phyloP scores from a whole-genome alignment of 1,140 invertebrate species.

The Portunus trituberculatus region DNA sequence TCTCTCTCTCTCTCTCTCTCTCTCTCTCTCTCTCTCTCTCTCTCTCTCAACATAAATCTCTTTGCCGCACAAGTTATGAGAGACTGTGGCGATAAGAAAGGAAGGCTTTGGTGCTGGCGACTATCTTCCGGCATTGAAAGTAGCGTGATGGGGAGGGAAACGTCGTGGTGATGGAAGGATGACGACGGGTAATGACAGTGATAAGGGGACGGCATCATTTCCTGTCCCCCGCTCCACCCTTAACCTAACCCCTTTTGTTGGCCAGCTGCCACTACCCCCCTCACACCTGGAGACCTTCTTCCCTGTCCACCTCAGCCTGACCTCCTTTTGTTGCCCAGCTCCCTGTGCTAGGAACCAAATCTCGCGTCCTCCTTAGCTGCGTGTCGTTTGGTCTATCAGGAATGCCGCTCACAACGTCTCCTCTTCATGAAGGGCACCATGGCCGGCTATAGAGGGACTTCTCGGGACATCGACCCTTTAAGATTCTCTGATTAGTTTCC shows the following conservation, averaged over 20 bases:
- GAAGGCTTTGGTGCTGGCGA: too few species aligned
- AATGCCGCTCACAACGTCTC: background rate
- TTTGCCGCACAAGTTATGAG: too few species aligned
- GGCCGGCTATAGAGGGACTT: background rate
- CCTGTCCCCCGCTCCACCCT: background rate
- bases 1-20: constrained; percentile 15
- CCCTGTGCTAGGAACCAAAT: background rate
- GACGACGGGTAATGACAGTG: background rate
- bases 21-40: constrained; percentile 11
- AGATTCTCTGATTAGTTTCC: background rate
- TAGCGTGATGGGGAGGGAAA: background rate
- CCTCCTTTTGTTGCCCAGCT: background rate
- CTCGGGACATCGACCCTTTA: background rate
- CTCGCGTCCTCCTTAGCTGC: background rate
- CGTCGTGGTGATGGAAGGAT: background rate
- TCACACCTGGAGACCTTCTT: too few species aligned
- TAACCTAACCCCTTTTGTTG: too few species aligned
- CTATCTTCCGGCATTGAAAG: background rate
- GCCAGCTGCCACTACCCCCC: too few species aligned
- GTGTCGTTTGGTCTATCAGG: background rate
- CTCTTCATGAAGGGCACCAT: background rate
- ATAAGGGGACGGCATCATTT: constrained; percentile 21
- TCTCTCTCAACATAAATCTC: background rate
- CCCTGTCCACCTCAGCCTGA: too few species aligned
- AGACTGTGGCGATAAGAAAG: too few species aligned